Evolutionary conservation across 2,113 vertebrate genomes (phyloP).

Genomic region (Alethe castanea): DNA sequence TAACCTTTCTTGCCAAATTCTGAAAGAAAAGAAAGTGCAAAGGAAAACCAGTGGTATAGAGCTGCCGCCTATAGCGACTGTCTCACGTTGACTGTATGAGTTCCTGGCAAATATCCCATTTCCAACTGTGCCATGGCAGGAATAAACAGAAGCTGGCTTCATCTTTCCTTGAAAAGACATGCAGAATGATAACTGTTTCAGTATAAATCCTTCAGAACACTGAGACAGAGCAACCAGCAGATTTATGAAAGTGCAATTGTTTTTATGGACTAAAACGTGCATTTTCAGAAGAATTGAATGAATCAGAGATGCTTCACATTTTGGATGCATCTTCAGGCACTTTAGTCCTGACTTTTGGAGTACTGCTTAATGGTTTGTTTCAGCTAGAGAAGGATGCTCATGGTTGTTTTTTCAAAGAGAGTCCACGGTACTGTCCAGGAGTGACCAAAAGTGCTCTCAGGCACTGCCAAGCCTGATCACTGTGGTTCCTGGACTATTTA

Average conservation of each 20-base stretch:
- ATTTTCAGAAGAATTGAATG: neutral
- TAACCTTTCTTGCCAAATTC: constrained; percentile 74
- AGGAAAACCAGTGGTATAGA: neutral
- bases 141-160: neutral
- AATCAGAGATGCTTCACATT: neutral
- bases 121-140: neutral
- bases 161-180: neutral
- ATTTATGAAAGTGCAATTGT: neutral
- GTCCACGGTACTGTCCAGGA: neutral
- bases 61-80: constrained; percentile 29
- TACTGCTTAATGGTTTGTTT: neutral
- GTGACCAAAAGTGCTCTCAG: neutral
- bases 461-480: neutral
- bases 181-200: neutral
- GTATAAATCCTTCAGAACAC: neutral
- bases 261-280: neutral
- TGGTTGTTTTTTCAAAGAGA: neutral
- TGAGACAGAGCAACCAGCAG: neutral
- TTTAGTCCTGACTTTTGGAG: neutral
- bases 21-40: constrained; percentile 67
- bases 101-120: neutral
- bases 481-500: neutral
- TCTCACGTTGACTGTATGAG: neutral
- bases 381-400: neutral
- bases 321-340: neutral